phyloP scores from a whole-genome alignment of 1,140 invertebrate species.

The Drosophila pseudoobscura region DNA sequence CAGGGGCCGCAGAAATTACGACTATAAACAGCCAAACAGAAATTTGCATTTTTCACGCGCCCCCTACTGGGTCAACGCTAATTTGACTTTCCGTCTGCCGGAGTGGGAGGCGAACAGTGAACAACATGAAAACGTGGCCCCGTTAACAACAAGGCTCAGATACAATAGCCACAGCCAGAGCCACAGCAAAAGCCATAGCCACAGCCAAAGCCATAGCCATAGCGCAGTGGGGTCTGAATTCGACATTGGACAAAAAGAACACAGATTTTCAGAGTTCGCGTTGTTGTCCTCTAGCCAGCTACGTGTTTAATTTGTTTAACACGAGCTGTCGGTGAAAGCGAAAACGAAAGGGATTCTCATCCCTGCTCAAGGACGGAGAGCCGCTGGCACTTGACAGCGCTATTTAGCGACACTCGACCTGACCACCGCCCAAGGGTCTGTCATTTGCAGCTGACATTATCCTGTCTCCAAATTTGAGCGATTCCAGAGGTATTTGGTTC shows the following conservation, averaged over 20 bases:
- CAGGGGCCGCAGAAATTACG: slow-evolving; percentile 39
- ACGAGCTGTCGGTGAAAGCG: slow-evolving; percentile 33
- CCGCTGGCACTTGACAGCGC: slow-evolving; percentile 35
- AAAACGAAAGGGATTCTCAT: slow-evolving; percentile 22
- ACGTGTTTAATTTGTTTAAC: slow-evolving; percentile 76
- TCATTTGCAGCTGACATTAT: slow-evolving; percentile 26
- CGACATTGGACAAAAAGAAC: slow-evolving; percentile 43
- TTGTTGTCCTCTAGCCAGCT: slow-evolving; percentile 1
- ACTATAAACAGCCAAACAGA: slow-evolving; percentile 33
- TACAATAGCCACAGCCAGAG: slow-evolving; percentile 38
- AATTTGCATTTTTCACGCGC: slow-evolving; percentile 67
- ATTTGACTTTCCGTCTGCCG: slow-evolving; percentile 45
- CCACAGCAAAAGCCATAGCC: neutral
- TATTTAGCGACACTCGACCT: slow-evolving; percentile 10
- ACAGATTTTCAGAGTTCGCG: slow-evolving; percentile 31
- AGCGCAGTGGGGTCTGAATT: slow-evolving; percentile 36
- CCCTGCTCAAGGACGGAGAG: slow-evolving; percentile 34
- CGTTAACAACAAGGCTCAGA: slow-evolving; percentile 58
- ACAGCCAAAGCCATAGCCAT: neutral
- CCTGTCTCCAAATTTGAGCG: neutral
- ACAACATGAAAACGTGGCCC: slow-evolving; percentile 42
- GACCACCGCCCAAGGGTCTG: slow-evolving; percentile 22
- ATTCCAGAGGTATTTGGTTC: too few relatives aligned
- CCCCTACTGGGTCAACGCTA: slow-evolving; percentile 37
- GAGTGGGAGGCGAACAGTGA: slow-evolving; percentile 5